Base-by-base conservation (phyloP, 2,888 invertebrate genomes). In the Tupiocoris notatus region DNA sequence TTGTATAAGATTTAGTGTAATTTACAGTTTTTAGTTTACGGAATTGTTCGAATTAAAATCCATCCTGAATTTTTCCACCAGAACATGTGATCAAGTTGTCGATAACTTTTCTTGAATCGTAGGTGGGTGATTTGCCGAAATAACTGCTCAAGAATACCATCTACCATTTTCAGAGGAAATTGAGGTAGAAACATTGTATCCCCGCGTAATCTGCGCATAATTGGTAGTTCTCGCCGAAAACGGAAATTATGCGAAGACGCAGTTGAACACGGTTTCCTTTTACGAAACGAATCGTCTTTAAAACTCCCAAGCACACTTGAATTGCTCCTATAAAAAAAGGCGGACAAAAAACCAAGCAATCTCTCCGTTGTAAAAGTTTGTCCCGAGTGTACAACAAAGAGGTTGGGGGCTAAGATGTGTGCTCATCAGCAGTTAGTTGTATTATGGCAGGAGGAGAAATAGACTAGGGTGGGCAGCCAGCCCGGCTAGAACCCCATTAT, bases 361-460 rank as follows among this genome's bases (percentile, higher is more conserved):
- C 24, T 65, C 75, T 65, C 25, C 64, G 57, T 57, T 57, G 64
- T 75, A 65, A 75, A 65, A 75, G 73, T 73, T 73, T 54, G 61
- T 17, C 54, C 63, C 70, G 62, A 25, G 73, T 39, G 62, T 56
- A 73, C 62, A 54, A 63, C 25, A 57, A 61, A 62, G 63, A 58
- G 62, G 21, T 25, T 3, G 18, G 39, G 58, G 58, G 65, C 18
- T 58, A 64, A 65, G 65, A 76, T 62, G 66, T 76, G 67, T 76
- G 76, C 76, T 67, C 76, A 76, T 76, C 76, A 76, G 76, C 76
- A 76, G 76, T 76, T 76, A 76, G 76, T 76, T 75, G 75, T 75
- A 24, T 25, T 73, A 58, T 58, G 65, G 75, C 75, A 64, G 58
- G 22, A 12, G 59, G 58, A 7, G 20, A 22, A 1, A 61, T 12